Conservation (phyloP, 2,113 vertebrate species). For the Serinus canaria region DNA sequence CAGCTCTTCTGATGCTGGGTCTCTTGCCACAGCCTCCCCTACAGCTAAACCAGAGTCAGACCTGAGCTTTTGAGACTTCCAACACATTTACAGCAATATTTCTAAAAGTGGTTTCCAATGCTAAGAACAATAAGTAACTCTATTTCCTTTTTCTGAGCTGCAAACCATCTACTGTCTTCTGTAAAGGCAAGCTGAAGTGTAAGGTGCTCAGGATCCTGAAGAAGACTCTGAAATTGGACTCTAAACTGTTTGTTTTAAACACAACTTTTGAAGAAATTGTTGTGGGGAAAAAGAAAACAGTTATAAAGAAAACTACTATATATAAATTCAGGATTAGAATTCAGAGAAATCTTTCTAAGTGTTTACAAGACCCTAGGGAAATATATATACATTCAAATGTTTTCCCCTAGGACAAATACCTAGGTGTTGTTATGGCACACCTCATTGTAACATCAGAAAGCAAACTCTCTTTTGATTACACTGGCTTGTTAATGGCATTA, state of each 20-base stretch:
- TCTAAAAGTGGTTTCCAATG: background rate
- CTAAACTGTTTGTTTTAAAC: background rate
- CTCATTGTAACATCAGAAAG: background rate
- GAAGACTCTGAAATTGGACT: background rate
- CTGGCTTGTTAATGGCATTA: background rate
- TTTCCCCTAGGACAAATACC: background rate
- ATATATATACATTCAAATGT: background rate
- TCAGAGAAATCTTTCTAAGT: background rate
- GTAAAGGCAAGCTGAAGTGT: background rate
- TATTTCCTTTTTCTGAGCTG: background rate
- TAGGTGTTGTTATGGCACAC: background rate
- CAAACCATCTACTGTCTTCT: background rate
- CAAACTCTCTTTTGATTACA: background rate
- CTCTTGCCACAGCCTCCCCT: background rate
- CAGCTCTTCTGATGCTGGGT: background rate
- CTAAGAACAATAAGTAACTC: background rate
- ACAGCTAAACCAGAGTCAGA: background rate
- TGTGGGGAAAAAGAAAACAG: background rate
- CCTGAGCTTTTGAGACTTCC: background rate
- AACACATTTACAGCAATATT: background rate
- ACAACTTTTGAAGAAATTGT: background rate
- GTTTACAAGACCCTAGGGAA: background rate
- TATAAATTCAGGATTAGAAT: background rate
- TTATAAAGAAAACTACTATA: background rate
- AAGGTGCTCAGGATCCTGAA: background rate